Base-by-base conservation (phyloP, 2,113 vertebrate species). In the Aegypius monachus region DNA sequence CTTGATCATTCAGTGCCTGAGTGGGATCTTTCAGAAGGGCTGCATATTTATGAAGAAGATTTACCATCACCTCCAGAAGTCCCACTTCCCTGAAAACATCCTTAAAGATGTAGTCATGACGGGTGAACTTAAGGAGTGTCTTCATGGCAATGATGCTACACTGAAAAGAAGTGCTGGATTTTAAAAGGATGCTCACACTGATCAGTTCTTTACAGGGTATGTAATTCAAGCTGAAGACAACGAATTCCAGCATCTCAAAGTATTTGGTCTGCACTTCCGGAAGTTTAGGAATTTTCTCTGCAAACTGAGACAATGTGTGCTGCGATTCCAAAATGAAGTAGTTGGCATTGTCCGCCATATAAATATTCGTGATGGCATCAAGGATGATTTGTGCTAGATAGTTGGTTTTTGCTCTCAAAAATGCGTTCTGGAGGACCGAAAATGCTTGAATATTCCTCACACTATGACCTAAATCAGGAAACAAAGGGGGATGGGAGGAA, bases 181-280 rank as follows among this genome's bases (percentile, higher is more conserved):
- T 99, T 82, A 99, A 98, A 93, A 99, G 98, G 95, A 99, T 99
- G 97, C 99, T 99, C 85, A 99, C 99, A 27, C 99, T 99, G 97
- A 99, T 99, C 84, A 99, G 98, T 97, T 99, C 99, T 97, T 99
- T 99, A 97, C 99, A 99, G 26, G 99, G 99, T 47, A 99, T 99
- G 89, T 99, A 99, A 98, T 99, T 99, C 79, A 99, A 98, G 93
- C 98, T 99, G 97, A 99, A 99, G 86, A 99, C 99, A 2, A 99
- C 99, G 56, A 99, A 99, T 95, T 99, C 99, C 95, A 99, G 97
- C 97, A 99, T 99, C 97, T 99, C 99, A 42, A 99, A 99, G 98
- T 99, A 99, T 95, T 99, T 99, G 95, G 97, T 96, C 98, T 99
- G 99, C 34, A 99, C 98, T 95, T 99, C 99, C 8, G 99, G 98